Conservation (phyloP, 2,113 vertebrate species). For the Protobothrops mucrosquamatus region DNA sequence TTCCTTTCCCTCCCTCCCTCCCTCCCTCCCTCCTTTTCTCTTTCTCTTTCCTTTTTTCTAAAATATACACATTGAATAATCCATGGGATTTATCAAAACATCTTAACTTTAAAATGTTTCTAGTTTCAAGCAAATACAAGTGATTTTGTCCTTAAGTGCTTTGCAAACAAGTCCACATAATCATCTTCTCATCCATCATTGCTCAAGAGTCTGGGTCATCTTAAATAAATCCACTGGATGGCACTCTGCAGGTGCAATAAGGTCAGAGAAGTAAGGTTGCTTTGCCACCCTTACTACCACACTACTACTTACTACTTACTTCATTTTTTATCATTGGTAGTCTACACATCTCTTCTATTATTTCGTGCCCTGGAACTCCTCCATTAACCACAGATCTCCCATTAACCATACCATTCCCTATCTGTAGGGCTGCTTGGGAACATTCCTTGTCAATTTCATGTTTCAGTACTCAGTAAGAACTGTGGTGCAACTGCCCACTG, state of each 20-base stretch:
- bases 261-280: background rate
- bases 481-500: background rate
- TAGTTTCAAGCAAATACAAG: background rate
- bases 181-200: background rate
- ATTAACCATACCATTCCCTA: background rate
- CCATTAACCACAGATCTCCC: background rate
- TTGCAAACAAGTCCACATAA: background rate
- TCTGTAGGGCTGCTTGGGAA: background rate
- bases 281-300: background rate
- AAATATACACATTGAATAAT: background rate
- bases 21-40: too few relatives aligned
- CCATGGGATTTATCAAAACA: background rate
- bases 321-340: background rate
- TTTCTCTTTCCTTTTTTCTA: background rate
- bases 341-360: background rate
- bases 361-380: background rate
- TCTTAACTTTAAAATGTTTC: background rate
- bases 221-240: background rate
- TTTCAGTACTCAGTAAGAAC: background rate
- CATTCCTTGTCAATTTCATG: background rate
- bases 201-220: background rate
- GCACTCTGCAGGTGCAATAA: background rate
- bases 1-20: background rate
- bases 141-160: background rate
- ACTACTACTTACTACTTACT: background rate